Percentiles rank a stretch among this genome's conserved stretches.
Evolutionary conservation across 2,797 vertebrate species (phyloP).

Genomic region (Chrosomus eos): DNA sequence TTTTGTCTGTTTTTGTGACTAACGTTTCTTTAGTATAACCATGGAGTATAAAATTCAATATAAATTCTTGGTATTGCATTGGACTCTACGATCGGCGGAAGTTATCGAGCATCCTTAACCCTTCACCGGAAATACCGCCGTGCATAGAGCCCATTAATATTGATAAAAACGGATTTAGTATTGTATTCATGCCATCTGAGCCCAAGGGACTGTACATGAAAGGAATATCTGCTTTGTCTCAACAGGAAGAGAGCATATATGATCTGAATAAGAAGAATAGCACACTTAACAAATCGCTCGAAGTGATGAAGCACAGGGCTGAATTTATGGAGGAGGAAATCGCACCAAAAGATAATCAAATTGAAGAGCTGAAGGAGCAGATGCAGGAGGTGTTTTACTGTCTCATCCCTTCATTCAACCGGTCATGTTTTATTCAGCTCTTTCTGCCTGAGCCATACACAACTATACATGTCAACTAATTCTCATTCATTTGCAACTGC

Average conservation of each 20-base stretch:
- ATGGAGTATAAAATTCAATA: no score
- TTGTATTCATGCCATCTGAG: background rate
- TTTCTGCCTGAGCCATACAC: background rate
- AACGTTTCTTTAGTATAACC: no score
- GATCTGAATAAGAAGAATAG: conserved; percentile 86
- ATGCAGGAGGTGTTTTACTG: conserved; percentile 79
- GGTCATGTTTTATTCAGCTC: background rate
- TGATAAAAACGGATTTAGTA: background rate
- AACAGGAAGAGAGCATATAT: conserved; percentile 84
- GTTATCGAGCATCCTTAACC: no score
- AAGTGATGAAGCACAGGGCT: conserved; percentile 85
- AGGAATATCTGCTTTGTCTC: background rate
- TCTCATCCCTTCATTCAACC: background rate
- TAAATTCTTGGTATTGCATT: no score
- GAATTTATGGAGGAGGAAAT: conserved; percentile 85
- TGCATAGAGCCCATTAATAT: no score
- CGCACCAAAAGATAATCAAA: conserved; percentile 85
- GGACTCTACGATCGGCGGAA: no score
- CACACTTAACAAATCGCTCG: conserved; percentile 86
- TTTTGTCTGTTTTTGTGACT: no score
- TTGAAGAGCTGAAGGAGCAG: conserved; percentile 81
- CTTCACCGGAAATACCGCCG: no score
- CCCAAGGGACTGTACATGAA: background rate
- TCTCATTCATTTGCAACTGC: background rate
- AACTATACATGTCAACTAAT: background rate